Evolutionary conservation across 2,113 vertebrate species (phyloP).

Genomic region (Xenopus tropicalis): UCB_Xtro_10.0 CM004445.2:94553001-94553500

Average conservation of each 20-base stretch:
- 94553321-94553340: conserved; percentile 31
- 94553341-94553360: conserved; percentile 42
- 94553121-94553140: conserved; percentile 45
- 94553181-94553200: conserved; percentile 83
- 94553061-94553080: too few relatives aligned
- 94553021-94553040: too few relatives aligned
- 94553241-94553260: conserved; percentile 96
- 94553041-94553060: too few relatives aligned
- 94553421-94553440: background rate
- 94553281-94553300: conserved; percentile 36
- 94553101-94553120: too few relatives aligned
- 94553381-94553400: conserved; percentile 62
- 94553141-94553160: conserved; percentile 94
- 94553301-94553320: conserved; percentile 13
- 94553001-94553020: too few relatives aligned
- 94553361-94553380: conserved; percentile 53
- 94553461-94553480: too few relatives aligned
- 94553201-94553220: conserved; percentile 88
- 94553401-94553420: conserved; percentile 53
- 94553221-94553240: conserved; percentile 95
- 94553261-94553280: conserved; percentile 26
- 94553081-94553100: too few relatives aligned
- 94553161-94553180: conserved; percentile 96
- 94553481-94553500: too few relatives aligned
- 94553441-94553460: too few relatives aligned